Conservation (phyloP, 1,140 invertebrate species). For the Tetranychus cinnabarinus region DNA sequence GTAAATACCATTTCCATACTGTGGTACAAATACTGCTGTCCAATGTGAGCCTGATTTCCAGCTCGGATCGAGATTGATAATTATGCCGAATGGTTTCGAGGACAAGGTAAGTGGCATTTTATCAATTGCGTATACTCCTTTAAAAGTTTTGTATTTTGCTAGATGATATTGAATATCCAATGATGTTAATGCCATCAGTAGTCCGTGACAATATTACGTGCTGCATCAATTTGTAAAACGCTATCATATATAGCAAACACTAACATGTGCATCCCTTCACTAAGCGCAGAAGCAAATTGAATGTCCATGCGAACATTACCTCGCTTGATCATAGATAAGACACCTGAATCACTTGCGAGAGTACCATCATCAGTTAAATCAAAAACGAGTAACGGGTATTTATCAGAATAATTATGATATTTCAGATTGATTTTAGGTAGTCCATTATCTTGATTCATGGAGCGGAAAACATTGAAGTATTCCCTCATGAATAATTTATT, state of each 20-base stretch:
- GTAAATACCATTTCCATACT: not conserved
- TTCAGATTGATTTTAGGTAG: not conserved
- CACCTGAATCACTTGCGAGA: not conserved
- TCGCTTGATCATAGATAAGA: not conserved
- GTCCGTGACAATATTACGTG: not conserved
- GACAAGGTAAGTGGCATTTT: not conserved
- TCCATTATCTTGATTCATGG: not conserved
- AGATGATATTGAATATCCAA: not conserved
- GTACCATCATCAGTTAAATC: not conserved
- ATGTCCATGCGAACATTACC: not conserved
- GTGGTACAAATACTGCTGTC: not conserved
- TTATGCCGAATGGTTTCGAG: not conserved
- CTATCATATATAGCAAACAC: not conserved
- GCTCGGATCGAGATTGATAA: not conserved
- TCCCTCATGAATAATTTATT: no score
- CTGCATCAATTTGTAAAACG: not conserved
- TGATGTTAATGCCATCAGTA: not conserved
- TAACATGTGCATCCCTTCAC: not conserved
- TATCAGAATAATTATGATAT: not conserved
- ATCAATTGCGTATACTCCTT: not conserved
- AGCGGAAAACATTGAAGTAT: not conserved
- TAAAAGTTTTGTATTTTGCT: not conserved
- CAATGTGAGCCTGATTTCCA: not conserved
- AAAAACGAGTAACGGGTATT: not conserved
- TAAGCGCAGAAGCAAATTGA: not conserved